Base-by-base conservation (phyloP, 2,113 vertebrate genomes). In the Nothocercus julius region DNA sequence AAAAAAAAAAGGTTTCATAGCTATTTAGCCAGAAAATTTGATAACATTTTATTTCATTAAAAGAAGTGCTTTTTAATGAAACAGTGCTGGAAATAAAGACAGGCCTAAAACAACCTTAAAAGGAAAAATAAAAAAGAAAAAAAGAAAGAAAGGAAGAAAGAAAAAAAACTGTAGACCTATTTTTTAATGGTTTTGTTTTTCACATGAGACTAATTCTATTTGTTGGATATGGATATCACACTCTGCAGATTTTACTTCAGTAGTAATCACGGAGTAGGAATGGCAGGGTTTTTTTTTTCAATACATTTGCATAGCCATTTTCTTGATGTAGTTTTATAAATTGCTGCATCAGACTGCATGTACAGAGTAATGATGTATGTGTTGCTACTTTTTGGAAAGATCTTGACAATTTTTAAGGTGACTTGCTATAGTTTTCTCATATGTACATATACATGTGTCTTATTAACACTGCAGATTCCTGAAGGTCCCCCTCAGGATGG, bases 191-290 rank as follows among this genome's bases (percentile, higher is more conserved):
- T 6, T 61, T 73, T 54, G 11, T 12, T 1, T 54, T 72, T 45
- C 61, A 61, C 11, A 53, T 56, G 66, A 87, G 16, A 62, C 8
- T 30, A 40, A 11, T 30, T 80, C 36, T 79, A 73, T 34, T 21
- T 53, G 17, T 44, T 75, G 22, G 0, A 0, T 27, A 66, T 63
- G 44, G 30, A 36, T 36, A 70, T 27, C 16, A 27, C 3, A 34
- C 70, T 53, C 68, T 82, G 42, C 18, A 73, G 14, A 13, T 5
- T 38, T 59, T 76, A 25, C 68, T 58, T 51, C 38, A 11, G 54
- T 7, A 20, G 27, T 38, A 73, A 42, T 36, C 5, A 24, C 0
- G 1, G 38, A 61, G 68, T 9, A 53, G 10, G 12, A 83, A 67
- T 42, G 12, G 6, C 27, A 47, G 34, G 21, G 51, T 84, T 76